Evolutionary conservation across 2,888 invertebrate genomes (phyloP).

Genomic region (Apodemia mormo): DNA sequence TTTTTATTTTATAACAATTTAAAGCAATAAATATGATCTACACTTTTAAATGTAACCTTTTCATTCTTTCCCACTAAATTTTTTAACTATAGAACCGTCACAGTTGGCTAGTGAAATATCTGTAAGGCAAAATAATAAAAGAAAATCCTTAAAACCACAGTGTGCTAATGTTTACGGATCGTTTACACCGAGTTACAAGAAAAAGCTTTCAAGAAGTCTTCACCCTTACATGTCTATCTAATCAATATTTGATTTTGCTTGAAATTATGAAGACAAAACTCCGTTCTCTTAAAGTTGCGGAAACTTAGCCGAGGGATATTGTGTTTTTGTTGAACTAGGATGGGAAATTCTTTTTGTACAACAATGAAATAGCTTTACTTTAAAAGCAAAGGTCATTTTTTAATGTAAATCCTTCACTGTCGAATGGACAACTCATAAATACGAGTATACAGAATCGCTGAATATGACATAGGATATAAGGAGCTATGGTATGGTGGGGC

Average conservation of each 20-base stretch:
- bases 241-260: constrained; percentile 5
- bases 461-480: too few relatives aligned
- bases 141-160: constrained; percentile 13
- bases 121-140: not conserved
- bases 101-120: not conserved
- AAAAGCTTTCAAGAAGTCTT: constrained; percentile 15
- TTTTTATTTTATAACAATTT: too few relatives aligned
- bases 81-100: too few relatives aligned
- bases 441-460: too few relatives aligned
- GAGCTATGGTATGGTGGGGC: too few relatives aligned
- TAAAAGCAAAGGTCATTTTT: too few relatives aligned
- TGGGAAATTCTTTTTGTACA: not conserved
- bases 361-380: not conserved
- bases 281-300: not conserved
- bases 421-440: too few relatives aligned
- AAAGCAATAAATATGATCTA: not conserved
- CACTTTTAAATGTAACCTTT: not conserved
- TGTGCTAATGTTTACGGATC: not conserved
- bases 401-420: too few relatives aligned
- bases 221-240: not conserved
- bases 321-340: not conserved
- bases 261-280: constrained; percentile 11
- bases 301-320: not conserved
- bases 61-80: not conserved
- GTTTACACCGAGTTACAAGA: not conserved